Evolutionary conservation across 2,888 invertebrate genomes (phyloP).

Genomic region (Temnothorax rugatulus): DNA sequence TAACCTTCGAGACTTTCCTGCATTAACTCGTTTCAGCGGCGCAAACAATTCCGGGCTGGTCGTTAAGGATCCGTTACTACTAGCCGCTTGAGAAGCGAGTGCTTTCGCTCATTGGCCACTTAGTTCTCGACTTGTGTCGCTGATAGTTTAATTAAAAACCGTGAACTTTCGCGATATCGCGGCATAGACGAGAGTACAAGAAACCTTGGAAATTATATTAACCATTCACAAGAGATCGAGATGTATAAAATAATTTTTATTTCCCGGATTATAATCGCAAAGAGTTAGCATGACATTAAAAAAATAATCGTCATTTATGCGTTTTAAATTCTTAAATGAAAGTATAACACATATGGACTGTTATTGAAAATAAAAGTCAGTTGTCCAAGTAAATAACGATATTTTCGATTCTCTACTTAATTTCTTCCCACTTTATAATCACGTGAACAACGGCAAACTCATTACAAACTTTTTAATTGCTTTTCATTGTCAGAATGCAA

Average conservation of each 20-base stretch:
- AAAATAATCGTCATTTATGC: neutral
- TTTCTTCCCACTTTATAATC: slow-evolving; percentile 17
- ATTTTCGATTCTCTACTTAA: slow-evolving; percentile 22
- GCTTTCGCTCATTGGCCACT: slow-evolving; percentile 60
- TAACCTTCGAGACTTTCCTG: slow-evolving; percentile 67
- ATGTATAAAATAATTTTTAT: neutral
- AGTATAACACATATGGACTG: neutral
- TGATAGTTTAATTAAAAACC: slow-evolving; percentile 77
- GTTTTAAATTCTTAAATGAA: neutral
- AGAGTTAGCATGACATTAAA: neutral
- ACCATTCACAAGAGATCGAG: neutral
- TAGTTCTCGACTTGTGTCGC: slow-evolving; percentile 57
- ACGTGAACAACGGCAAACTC: neutral
- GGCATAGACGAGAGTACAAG: neutral
- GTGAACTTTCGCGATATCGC: slow-evolving; percentile 38
- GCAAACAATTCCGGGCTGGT: slow-evolving; percentile 74
- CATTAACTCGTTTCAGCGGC: slow-evolving; percentile 80
- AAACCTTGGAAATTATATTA: slow-evolving; percentile 16
- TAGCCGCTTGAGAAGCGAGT: slow-evolving; percentile 53
- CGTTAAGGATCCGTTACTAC: slow-evolving; percentile 78
- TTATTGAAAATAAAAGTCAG: neutral
- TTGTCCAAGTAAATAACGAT: neutral
- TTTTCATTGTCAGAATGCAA: slow-evolving; percentile 18
- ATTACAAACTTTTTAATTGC: slow-evolving; percentile 33
- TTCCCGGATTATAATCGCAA: neutral